A percentile compares a stretch with the other conserved stretches of the same genome.
Evolutionary conservation across 1,140 invertebrate genomes (phyloP).

Genomic region (Zaprionus africanus): DNA sequence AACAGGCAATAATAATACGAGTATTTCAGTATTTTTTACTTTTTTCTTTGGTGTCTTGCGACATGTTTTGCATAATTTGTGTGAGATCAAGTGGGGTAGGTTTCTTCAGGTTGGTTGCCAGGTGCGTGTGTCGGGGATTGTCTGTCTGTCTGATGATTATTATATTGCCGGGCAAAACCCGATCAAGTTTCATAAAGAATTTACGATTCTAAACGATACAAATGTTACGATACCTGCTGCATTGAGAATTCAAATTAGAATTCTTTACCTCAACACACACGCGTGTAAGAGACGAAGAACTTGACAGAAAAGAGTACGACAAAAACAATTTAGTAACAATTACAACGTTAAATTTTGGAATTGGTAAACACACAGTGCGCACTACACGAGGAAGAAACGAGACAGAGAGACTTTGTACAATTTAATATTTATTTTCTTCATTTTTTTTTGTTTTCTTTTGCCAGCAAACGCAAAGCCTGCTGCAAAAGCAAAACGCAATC

Average conservation of each 20-base stretch:
- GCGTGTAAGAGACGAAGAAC: not conserved
- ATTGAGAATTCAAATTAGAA: constrained; percentile 33
- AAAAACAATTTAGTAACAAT: not conserved
- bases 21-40: constrained; percentile 19
- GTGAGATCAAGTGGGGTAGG: constrained; percentile 43
- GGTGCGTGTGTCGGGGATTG: constrained; percentile 8
- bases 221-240: constrained; percentile 47
- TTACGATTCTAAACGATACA: constrained; percentile 37
- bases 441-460: not conserved
- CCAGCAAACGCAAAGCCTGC: constrained; percentile 42
- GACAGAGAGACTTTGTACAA: not conserved
- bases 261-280: no score
- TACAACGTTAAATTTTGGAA: constrained; percentile 25
- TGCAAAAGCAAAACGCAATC: constrained; percentile 2
- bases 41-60: constrained; percentile 19
- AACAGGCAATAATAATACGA: constrained; percentile 31
- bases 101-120: constrained; percentile 28
- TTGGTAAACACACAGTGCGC: not conserved
- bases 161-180: constrained; percentile 38
- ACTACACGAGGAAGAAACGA: not conserved
- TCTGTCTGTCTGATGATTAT: constrained; percentile 9
- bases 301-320: not conserved
- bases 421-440: not conserved
- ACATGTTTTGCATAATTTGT: constrained; percentile 62
- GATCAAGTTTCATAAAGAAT: constrained; percentile 25